Percentiles rank a stretch among this genome's conserved stretches.
phyloP scores from a whole-genome alignment of 2,113 vertebrate species.

The Tachycineta bicolor region DNA sequence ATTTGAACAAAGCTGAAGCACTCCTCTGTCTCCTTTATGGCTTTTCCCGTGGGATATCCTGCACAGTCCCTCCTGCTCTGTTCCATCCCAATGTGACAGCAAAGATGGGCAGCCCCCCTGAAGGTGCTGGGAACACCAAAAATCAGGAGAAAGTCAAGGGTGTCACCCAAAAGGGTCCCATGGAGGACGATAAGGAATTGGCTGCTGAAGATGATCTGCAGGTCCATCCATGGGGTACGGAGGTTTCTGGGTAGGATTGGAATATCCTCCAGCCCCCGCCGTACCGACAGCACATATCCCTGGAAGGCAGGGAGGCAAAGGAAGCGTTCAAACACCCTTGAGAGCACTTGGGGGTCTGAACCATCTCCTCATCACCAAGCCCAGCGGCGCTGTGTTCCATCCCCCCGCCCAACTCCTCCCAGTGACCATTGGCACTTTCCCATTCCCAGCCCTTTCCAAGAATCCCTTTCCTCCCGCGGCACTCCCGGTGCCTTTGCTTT shows the following conservation, averaged over 20 bases:
- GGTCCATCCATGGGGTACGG: neutral
- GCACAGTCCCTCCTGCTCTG: neutral
- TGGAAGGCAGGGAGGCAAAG: neutral
- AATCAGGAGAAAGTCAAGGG: neutral
- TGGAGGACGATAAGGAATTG: neutral
- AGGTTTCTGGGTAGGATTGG: too few relatives aligned
- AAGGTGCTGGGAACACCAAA: neutral
- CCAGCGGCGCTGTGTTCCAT: neutral
- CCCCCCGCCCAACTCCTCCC: neutral
- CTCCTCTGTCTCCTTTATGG: neutral
- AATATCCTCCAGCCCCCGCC: fast-evolving
- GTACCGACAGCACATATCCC: fast-evolving
- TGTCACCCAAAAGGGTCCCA: neutral
- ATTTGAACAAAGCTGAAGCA: fast-evolving
- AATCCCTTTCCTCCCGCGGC: neutral
- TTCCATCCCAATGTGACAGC: fast-evolving
- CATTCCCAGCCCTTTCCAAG: neutral
- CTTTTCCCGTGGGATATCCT: fast-evolving
- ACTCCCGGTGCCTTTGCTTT: fast-evolving
- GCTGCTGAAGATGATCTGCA: neutral
- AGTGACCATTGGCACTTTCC: neutral
- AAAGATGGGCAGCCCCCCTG: neutral
- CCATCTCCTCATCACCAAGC: fast-evolving
- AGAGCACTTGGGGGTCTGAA: neutral
- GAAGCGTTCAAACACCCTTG: neutral